phyloP scores from a whole-genome alignment of 2,113 vertebrate species.

The Romanogobio albipinnatus region DNA sequence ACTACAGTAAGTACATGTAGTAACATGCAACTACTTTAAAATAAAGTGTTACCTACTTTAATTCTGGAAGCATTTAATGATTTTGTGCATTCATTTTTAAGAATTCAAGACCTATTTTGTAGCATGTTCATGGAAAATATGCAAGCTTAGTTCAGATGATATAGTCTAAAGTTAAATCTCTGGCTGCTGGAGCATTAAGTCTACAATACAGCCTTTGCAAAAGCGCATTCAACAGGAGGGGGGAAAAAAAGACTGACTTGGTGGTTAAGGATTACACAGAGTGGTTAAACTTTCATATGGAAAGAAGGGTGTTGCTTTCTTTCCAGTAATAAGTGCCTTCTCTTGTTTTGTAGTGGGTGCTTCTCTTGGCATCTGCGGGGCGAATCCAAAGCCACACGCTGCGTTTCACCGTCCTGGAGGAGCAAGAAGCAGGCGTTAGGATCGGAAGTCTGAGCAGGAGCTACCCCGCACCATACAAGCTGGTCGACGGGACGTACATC shows the following conservation, averaged over 20 bases:
- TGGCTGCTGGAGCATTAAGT: neutral
- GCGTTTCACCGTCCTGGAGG: constrained; percentile 68
- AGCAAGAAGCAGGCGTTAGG: constrained; percentile 65
- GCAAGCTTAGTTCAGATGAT: neutral
- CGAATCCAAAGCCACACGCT: constrained; percentile 60
- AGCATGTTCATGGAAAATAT: neutral
- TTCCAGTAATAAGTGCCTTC: constrained; percentile 1
- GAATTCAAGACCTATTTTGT: neutral
- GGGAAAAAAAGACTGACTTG: neutral
- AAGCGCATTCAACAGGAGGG: neutral
- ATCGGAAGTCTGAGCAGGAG: constrained; percentile 67
- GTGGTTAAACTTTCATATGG: constrained; percentile 44
- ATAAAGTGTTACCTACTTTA: too few relatives aligned
- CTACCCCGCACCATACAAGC: constrained; percentile 69
- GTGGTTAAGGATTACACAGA: neutral
- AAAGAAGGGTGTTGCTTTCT: constrained; percentile 29
- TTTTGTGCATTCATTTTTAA: neutral
- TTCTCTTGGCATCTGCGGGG: constrained; percentile 66
- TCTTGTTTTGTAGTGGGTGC: constrained; percentile 65
- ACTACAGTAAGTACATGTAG: too few relatives aligned
- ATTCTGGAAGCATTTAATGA: neutral
- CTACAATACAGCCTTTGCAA: neutral
- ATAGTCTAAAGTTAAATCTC: constrained; percentile 9
- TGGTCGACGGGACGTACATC: constrained; percentile 69
- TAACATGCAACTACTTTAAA: too few relatives aligned